A percentile compares a stretch with the other conserved stretches of the same genome.
Conservation (phyloP, 2,888 invertebrate genomes). For the Netelia virgata region DNA sequence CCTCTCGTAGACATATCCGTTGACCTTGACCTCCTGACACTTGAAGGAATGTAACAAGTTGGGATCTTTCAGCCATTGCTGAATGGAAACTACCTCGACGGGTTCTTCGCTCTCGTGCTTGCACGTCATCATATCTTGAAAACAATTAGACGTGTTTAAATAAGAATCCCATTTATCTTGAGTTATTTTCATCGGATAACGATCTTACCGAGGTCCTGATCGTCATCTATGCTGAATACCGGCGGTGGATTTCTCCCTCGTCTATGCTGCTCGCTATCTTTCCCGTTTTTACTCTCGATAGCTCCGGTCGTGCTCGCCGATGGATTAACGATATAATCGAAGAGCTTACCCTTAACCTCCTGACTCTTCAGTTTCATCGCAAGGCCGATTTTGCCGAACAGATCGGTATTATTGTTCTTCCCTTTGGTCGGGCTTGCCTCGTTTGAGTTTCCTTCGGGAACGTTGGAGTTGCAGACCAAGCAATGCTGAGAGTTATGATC, state of each 20-base stretch:
- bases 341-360: constrained; percentile 95
- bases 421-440: constrained; percentile 80
- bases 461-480: constrained; percentile 91
- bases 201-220: constrained; percentile 87
- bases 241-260: constrained; percentile 95
- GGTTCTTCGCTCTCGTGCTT: constrained; percentile 87
- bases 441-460: constrained; percentile 83
- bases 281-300: constrained; percentile 94
- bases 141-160: constrained; percentile 13
- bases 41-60: constrained; percentile 94
- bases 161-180: neutral
- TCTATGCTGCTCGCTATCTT: constrained; percentile 89
- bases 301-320: constrained; percentile 86
- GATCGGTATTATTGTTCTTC: constrained; percentile 86
- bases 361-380: constrained; percentile 96
- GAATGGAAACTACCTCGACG: constrained; percentile 93
- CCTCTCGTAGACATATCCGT: constrained; percentile 94
- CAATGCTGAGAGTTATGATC: constrained; percentile 94
- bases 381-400: constrained; percentile 93
- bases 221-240: constrained; percentile 97
- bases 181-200: neutral
- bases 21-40: constrained; percentile 96
- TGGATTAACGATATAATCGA: constrained; percentile 97
- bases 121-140: constrained; percentile 82
- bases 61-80: constrained; percentile 92